A percentile compares a stretch with the other conserved stretches of the same genome.
Evolutionary conservation across 2,888 invertebrate genomes (phyloP).

Genomic region (Odontocolon sp.): DNA sequence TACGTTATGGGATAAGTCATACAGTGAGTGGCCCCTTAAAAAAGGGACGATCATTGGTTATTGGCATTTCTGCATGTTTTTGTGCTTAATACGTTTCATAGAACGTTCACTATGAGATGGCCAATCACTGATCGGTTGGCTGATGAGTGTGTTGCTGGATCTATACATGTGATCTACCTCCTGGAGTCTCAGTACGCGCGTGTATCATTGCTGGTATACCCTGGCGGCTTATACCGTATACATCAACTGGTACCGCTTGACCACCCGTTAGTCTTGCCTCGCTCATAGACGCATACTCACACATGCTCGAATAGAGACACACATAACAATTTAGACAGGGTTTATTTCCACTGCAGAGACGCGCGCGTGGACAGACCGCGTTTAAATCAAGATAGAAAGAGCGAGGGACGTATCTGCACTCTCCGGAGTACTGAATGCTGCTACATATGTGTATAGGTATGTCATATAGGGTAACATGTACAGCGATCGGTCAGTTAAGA

Average conservation of each 20-base stretch:
- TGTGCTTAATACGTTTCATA: too few species aligned
- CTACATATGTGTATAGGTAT: background rate
- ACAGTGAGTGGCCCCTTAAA: too few species aligned
- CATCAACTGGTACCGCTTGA: conserved; percentile 53
- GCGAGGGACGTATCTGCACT: too few species aligned
- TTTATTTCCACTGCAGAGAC: background rate
- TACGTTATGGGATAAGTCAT: background rate
- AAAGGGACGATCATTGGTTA: too few species aligned
- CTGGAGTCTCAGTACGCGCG: background rate
- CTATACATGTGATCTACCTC: conserved; percentile 3
- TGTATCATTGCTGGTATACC: background rate
- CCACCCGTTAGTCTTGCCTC: conserved; percentile 50
- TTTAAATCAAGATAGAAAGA: conserved; percentile 21
- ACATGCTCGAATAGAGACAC: background rate
- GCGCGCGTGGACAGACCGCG: conserved; percentile 2
- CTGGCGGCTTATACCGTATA: conserved; percentile 45
- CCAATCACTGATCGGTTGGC: too few species aligned
- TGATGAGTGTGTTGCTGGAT: too few species aligned
- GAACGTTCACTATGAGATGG: too few species aligned
- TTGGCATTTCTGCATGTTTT: too few species aligned
- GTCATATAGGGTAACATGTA: too few species aligned
- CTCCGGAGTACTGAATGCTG: too few species aligned
- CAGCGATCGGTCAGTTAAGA: too few species aligned
- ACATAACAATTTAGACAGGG: background rate
- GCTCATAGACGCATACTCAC: conserved; percentile 8